Evolutionary conservation across 2,888 invertebrate genomes (phyloP).

Genomic region (Amphipoea oculea): DNA sequence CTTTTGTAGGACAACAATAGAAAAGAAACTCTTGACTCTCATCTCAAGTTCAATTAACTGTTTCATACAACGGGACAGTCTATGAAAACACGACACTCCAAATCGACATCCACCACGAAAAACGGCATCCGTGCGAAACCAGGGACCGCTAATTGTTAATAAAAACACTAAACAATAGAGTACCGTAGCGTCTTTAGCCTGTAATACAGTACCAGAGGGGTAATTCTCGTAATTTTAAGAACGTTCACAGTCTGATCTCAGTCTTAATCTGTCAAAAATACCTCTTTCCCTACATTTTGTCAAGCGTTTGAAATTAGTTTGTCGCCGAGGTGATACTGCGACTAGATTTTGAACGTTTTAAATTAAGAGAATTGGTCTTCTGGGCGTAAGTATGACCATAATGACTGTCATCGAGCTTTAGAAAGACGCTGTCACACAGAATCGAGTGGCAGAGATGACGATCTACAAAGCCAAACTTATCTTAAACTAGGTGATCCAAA

Average conservation of each 20-base stretch:
- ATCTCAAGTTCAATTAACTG: constrained; percentile 54
- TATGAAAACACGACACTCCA: constrained; percentile 52
- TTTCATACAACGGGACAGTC: constrained; percentile 45
- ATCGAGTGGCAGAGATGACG: not conserved
- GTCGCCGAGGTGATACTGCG: too few species aligned
- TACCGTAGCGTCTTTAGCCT: constrained; percentile 44
- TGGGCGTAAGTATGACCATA: not conserved
- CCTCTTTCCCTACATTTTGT: too few species aligned
- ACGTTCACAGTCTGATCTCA: too few species aligned
- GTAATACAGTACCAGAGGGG: not conserved
- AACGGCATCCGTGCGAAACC: constrained; percentile 63
- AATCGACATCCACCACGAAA: constrained; percentile 53
- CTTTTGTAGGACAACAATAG: constrained; percentile 21
- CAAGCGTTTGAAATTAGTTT: too few species aligned
- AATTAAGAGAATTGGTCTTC: too few species aligned
- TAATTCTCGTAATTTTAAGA: too few species aligned
- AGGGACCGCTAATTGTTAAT: constrained; percentile 59
- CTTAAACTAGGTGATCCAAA: not conserved
- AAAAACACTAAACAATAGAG: constrained; percentile 63
- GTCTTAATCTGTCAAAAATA: too few species aligned
- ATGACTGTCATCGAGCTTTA: not conserved
- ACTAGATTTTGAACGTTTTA: too few species aligned
- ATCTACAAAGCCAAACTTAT: not conserved
- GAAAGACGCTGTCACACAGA: not conserved
- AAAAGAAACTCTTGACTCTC: constrained; percentile 21